Evolutionary conservation across 2,888 invertebrate species (phyloP).

Genomic region (Caenorhabditis sulstoni): DNA sequence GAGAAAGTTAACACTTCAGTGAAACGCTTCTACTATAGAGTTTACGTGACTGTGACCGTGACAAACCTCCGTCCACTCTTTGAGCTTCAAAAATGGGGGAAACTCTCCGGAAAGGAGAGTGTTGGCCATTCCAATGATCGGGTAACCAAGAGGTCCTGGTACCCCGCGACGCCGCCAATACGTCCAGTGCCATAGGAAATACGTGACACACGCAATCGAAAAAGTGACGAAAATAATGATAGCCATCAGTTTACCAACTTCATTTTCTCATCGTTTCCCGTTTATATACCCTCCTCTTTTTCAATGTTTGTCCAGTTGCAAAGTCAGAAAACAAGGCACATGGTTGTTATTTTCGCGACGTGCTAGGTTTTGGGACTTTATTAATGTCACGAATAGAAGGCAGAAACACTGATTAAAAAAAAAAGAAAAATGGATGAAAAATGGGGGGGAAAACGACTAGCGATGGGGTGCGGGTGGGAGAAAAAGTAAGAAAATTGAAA

Average conservation of each 20-base stretch:
- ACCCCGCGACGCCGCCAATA: slow-evolving; percentile 66
- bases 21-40: no score
- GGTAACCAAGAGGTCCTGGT: slow-evolving; percentile 54
- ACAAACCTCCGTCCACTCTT: slow-evolving; percentile 64
- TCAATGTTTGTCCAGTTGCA: neutral
- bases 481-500: neutral
- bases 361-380: no score
- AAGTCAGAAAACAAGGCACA: slow-evolving; percentile 4
- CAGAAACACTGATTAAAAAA: neutral
- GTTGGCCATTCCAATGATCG: slow-evolving; percentile 54
- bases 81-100: slow-evolving; percentile 33
- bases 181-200: slow-evolving; percentile 46
- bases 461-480: no score
- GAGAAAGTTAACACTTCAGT: no score
- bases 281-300: neutral
- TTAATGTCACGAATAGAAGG: no score
- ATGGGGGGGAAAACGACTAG: neutral
- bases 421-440: neutral
- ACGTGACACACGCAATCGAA: no score
- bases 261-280: no score
- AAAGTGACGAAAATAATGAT: no score
- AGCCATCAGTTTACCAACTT: no score
- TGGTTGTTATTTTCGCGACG: neutral
- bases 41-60: neutral
- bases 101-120: slow-evolving; percentile 14